A percentile compares a stretch with the other conserved stretches of the same genome.
Conservation (phyloP, 1,140 invertebrate genomes). For the Drosophila hydei region DNA sequence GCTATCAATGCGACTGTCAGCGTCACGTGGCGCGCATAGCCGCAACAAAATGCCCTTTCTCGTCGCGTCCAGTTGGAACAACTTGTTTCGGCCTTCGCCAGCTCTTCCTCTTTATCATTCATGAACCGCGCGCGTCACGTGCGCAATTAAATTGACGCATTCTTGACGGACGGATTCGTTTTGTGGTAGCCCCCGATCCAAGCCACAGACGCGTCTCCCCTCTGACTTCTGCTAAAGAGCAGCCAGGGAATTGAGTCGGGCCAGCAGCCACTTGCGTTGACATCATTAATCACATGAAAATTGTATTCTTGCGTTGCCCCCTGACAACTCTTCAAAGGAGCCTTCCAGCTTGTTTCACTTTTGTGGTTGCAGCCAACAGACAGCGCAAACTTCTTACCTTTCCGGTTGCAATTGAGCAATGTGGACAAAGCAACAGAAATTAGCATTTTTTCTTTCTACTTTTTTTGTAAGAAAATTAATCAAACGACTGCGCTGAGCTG, state of each 20-base stretch:
- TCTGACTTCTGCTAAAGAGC: constrained; percentile 55
- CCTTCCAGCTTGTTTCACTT: constrained; percentile 14
- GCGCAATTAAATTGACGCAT: constrained; percentile 78
- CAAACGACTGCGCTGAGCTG: not conserved
- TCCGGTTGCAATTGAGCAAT: not conserved
- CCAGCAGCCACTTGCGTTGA: constrained; percentile 20
- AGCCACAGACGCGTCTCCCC: no score
- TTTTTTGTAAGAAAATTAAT: not conserved
- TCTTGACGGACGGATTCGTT: constrained; percentile 66
- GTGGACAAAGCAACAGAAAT: not conserved
- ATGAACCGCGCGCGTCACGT: constrained; percentile 66
- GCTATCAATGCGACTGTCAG: constrained; percentile 18
- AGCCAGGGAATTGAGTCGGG: constrained; percentile 54
- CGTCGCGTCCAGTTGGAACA: constrained; percentile 1
- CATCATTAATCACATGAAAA: constrained; percentile 60
- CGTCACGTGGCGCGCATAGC: constrained; percentile 55
- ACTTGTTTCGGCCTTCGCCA: not conserved
- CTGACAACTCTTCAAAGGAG: constrained; percentile 18
- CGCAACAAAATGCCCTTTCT: constrained; percentile 5
- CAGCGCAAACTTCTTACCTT: not conserved
- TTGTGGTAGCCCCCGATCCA: constrained; percentile 17
- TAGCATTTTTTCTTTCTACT: not conserved
- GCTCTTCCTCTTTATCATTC: constrained; percentile 33
- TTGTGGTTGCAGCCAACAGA: constrained; percentile 20
- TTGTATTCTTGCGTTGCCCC: constrained; percentile 21